Conservation (phyloP, 2,888 invertebrate genomes). For the Tortricodes alternella region DNA sequence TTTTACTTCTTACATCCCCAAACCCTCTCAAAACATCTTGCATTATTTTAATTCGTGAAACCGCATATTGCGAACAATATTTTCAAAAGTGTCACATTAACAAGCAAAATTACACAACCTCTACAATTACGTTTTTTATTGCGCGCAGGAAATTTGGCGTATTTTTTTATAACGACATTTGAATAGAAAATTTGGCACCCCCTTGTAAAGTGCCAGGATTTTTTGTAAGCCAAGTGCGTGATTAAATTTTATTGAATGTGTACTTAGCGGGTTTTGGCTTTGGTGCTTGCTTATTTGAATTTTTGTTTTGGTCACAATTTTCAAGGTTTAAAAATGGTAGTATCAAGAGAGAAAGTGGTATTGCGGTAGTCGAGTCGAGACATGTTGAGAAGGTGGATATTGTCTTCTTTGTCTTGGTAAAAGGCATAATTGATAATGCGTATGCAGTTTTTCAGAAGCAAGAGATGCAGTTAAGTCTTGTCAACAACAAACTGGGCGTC, state of each 20-base stretch:
- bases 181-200: conserved; percentile 49
- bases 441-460: too few species aligned
- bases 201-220: conserved; percentile 12
- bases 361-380: too few species aligned
- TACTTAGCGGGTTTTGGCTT: conserved; percentile 12
- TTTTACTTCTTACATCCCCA: too few species aligned
- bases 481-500: too few species aligned
- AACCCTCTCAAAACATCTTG: not conserved
- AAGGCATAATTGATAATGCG: too few species aligned
- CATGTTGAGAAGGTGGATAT: too few species aligned
- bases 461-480: too few species aligned
- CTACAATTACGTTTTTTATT: conserved; percentile 68
- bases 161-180: conserved; percentile 65
- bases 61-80: conserved; percentile 50
- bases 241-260: conserved; percentile 30
- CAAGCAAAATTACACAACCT: conserved; percentile 62
- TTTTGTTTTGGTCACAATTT: not conserved
- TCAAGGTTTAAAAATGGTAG: too few species aligned
- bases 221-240: conserved; percentile 19
- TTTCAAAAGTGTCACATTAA: conserved; percentile 61
- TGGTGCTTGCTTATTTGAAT: not conserved
- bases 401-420: too few species aligned
- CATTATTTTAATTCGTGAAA: conserved; percentile 33
- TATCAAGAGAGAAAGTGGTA: too few species aligned
- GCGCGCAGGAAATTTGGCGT: conserved; percentile 59